These are phyloP conservation scores for Camponotus pennsylvanicus DNA, from an alignment of 1,140 invertebrate genomes.

Conservation along the genomic window DNA sequence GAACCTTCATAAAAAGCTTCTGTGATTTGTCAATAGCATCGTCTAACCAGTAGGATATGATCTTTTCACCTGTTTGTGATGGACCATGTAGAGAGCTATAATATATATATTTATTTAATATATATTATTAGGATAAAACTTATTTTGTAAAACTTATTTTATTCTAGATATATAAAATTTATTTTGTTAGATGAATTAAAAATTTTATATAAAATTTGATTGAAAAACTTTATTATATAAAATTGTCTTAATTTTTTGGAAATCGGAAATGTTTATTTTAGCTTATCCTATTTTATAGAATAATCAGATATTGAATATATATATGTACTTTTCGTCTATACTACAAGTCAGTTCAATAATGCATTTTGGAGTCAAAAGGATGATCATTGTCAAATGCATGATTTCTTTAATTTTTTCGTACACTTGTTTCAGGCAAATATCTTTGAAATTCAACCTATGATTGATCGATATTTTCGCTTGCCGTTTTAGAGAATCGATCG, in stretches of 20 bases:
- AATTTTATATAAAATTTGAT: background rate
- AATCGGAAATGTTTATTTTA: background rate
- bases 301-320: background rate
- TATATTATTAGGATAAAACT: constrained; percentile 2
- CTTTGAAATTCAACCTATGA: constrained; percentile 25
- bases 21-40: constrained; percentile 58
- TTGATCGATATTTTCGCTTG: background rate
- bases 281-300: background rate
- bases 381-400: constrained; percentile 16
- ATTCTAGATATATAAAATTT: background rate
- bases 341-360: constrained; percentile 70
- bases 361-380: constrained; percentile 64
- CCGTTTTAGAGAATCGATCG: background rate
- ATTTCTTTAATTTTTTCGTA: background rate
- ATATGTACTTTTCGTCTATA: constrained; percentile 72
- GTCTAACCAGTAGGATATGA: constrained; percentile 77
- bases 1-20: constrained; percentile 75
- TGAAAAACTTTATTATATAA: no score
- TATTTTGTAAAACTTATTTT: background rate
- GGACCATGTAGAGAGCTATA: constrained; percentile 76
- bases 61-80: constrained; percentile 75
- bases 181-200: background rate
- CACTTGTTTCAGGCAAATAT: constrained; percentile 1
- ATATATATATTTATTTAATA: background rate
- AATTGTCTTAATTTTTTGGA: no score